Evolutionary conservation across 1,140 invertebrate species (phyloP).

Genomic region (Cecropterus lyciades): DNA sequence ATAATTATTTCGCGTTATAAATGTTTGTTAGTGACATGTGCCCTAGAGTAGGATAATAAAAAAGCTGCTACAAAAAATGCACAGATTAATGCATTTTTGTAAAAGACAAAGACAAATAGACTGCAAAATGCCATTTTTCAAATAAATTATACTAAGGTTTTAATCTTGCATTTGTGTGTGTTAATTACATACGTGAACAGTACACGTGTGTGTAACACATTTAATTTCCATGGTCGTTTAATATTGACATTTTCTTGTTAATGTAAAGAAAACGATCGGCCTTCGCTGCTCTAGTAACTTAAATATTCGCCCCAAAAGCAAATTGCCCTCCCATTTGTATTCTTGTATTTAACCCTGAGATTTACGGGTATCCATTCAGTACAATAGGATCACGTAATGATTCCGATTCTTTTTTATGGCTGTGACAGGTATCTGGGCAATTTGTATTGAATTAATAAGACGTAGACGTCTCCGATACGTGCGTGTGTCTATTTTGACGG

Average conservation of each 20-base stretch:
- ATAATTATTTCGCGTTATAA: no score
- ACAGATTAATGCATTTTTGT: no score
- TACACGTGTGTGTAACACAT: neutral
- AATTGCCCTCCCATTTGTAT: slow-evolving; percentile 30
- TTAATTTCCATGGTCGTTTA: slow-evolving; percentile 21
- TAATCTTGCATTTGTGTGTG: no score
- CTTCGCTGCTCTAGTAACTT: slow-evolving; percentile 18
- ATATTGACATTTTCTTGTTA: slow-evolving; percentile 16
- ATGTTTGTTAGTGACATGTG: no score
- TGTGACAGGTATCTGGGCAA: slow-evolving; percentile 6
- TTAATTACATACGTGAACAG: neutral
- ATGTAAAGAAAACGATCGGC: slow-evolving; percentile 9
- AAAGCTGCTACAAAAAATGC: no score
- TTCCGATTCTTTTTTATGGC: slow-evolving; percentile 20
- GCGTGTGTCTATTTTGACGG: no score
- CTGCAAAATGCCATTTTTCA: no score
- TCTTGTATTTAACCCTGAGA: slow-evolving; percentile 32
- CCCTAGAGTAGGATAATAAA: no score
- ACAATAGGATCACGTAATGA: slow-evolving; percentile 19
- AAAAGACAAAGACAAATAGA: no score
- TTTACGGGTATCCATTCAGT: slow-evolving; percentile 21
- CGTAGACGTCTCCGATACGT: no score
- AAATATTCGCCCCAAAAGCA: slow-evolving; percentile 29
- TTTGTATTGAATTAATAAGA: neutral
- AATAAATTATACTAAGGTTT: no score